Evolutionary conservation across 2,797 vertebrate species (phyloP), one percentile per base, ranked within the genome.

Genomic region (Tympanoctomys barrerae): DNA sequence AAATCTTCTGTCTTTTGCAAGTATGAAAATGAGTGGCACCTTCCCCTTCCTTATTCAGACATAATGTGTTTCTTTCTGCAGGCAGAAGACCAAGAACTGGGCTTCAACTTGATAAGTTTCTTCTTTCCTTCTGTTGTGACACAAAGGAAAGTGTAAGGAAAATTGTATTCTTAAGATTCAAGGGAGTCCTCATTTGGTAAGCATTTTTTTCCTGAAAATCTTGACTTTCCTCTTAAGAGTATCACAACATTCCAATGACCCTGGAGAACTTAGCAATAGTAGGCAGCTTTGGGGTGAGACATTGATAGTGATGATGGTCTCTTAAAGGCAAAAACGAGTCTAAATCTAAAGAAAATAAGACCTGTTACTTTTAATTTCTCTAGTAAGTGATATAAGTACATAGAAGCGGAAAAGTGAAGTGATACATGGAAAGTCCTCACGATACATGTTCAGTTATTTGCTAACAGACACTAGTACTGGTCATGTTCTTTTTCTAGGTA

Each of bases 351-450:
- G 3, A 46, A 11, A 70, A 62, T 88, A 33, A 73, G 11, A 28
- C n/a, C n/a, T 39, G 77, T 96, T 59, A 31, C 66, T 89, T 31
- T 94, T 11, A 26, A 28, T 90, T 82, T 52, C 52, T 87, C 9
- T 62, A 64, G 9, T 59, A 91, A 73, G 4, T 64, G 49, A 84
- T 79, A 57, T 24, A 88, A 79, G 9, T 66, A 36, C 77, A 22
- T 54, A 18, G 39, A 79, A 59, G 66, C 46, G 59, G 7, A 39
- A 31, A 68, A 83, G 46, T 62, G 54, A 68, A 83, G 46, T 54
- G 54, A 24, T 24, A 9, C 36, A 78, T 42, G 12, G 52, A 11
- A 62, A 26, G 12, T 68, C 42, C 18, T 46, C 26, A 18, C 10
- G 18, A 26, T 52, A 19, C 49, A 52, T 78, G 33, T 78, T 78